Conservation (phyloP, 2,888 invertebrate species). For the Coelogynopora nodosa region DNA sequence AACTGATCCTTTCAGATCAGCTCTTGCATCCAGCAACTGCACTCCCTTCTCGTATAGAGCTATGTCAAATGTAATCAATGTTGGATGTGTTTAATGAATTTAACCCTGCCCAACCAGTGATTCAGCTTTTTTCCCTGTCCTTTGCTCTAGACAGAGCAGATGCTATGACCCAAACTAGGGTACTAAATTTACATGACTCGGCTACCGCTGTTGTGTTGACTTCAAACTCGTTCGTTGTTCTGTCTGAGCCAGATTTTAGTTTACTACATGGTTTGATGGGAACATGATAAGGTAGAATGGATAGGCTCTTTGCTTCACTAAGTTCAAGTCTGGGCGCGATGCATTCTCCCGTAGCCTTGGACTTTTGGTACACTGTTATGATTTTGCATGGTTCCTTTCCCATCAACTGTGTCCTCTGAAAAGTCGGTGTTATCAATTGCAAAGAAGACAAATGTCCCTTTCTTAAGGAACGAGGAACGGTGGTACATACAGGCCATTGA, state of each 20-base stretch:
- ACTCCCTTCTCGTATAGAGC: conserved; percentile 45
- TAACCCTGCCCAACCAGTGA: conserved; percentile 41
- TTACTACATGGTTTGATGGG: not conserved
- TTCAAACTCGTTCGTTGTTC: no score
- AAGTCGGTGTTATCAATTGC: no score
- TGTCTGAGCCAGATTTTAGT: no score
- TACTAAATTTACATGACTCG: not conserved
- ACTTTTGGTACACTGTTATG: not conserved
- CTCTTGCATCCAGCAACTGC: conserved; percentile 44
- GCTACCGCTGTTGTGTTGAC: no score
- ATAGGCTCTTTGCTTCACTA: not conserved
- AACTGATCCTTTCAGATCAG: conserved; percentile 42
- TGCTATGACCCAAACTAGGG: not conserved
- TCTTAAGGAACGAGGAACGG: not conserved
- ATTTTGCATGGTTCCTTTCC: not conserved
- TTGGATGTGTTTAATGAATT: conserved; percentile 45
- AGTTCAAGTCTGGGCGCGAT: not conserved
- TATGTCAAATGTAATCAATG: conserved; percentile 46
- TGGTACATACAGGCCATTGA: not conserved
- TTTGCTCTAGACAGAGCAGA: not conserved
- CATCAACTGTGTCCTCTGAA: no score
- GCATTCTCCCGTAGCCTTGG: not conserved
- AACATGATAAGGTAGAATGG: not conserved
- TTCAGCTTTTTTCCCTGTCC: not conserved
- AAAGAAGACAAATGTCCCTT: no score